A percentile compares a stretch with the other conserved stretches of the same genome.
phyloP scores from a whole-genome alignment of 2,888 invertebrate species.

The Nycteola revayana region DNA sequence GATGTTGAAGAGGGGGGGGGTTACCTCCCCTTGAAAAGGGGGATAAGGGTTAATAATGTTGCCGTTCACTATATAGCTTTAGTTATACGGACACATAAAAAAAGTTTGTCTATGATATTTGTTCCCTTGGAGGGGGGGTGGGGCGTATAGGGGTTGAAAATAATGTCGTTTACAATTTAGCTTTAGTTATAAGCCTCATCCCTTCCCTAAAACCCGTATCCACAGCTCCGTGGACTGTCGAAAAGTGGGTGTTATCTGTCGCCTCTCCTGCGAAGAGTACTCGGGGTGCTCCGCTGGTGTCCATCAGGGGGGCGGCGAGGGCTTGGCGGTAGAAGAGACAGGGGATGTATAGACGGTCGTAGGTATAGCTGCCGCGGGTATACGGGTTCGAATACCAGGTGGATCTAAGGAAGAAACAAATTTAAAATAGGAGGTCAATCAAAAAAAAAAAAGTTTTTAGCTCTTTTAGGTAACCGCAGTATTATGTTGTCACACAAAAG shows the following conservation, averaged over 20 bases:
- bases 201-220: conserved; percentile 87
- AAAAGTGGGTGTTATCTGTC: conserved; percentile 79
- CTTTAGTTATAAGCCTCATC: conserved; percentile 13
- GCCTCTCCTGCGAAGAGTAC: conserved; percentile 85
- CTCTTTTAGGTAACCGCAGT: too few species aligned
- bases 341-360: conserved; percentile 77
- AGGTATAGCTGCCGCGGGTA: conserved; percentile 88
- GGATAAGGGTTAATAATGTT: too few species aligned
- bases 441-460: too few species aligned
- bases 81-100: too few species aligned
- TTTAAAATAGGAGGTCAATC: too few species aligned
- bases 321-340: conserved; percentile 72
- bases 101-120: too few species aligned
- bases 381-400: conserved; percentile 86
- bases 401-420: conserved; percentile 83
- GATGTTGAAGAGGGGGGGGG: too few species aligned
- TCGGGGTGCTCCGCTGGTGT: conserved; percentile 61
- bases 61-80: too few species aligned
- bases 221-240: conserved; percentile 88
- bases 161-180: conserved; percentile 13
- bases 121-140: too few species aligned
- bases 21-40: too few species aligned
- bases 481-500: too few species aligned
- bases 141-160: too few species aligned
- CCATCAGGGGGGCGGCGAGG: conserved; percentile 81